Conservation (phyloP, 2,888 invertebrate species). For the Notodonta dromedarius region DNA sequence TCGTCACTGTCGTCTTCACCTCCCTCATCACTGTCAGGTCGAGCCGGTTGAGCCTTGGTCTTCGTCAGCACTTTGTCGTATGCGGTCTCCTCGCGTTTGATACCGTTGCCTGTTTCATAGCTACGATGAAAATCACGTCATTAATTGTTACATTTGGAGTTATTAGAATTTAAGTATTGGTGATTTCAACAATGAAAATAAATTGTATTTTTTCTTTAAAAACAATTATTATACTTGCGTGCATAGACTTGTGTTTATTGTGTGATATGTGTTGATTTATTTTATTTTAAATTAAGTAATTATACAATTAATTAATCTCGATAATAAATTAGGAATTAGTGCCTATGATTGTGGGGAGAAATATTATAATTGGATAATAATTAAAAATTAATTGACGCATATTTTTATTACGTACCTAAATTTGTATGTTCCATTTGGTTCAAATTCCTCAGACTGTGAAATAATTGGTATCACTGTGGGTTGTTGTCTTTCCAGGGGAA, state of each 20-base stretch:
- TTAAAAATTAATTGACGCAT: slow-evolving; percentile 7
- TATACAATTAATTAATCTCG: no score
- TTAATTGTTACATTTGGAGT: no score
- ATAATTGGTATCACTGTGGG: slow-evolving; percentile 79
- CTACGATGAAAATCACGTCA: slow-evolving; percentile 61
- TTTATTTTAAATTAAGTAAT: no score
- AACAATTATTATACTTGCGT: no score
- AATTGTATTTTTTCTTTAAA: no score
- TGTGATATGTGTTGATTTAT: no score
- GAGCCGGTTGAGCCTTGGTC: slow-evolving; percentile 68
- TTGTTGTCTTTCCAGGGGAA: slow-evolving; percentile 63
- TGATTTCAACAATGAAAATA: no score
- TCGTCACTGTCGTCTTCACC: slow-evolving; percentile 84
- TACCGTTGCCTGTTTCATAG: slow-evolving; percentile 92
- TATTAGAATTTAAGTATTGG: no score
- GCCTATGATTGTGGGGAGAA: no score
- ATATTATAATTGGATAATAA: background rate
- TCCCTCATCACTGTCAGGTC: slow-evolving; percentile 70
- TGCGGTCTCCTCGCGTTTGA: slow-evolving; percentile 89
- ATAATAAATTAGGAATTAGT: no score
- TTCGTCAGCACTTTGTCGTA: slow-evolving; percentile 86
- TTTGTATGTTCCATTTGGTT: slow-evolving; percentile 80
- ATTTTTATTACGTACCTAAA: slow-evolving; percentile 65
- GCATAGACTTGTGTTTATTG: no score
- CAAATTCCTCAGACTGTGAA: slow-evolving; percentile 78